Base-by-base conservation (phyloP, 2,888 invertebrate genomes). In the Pollenia griseotomentosa region DNA sequence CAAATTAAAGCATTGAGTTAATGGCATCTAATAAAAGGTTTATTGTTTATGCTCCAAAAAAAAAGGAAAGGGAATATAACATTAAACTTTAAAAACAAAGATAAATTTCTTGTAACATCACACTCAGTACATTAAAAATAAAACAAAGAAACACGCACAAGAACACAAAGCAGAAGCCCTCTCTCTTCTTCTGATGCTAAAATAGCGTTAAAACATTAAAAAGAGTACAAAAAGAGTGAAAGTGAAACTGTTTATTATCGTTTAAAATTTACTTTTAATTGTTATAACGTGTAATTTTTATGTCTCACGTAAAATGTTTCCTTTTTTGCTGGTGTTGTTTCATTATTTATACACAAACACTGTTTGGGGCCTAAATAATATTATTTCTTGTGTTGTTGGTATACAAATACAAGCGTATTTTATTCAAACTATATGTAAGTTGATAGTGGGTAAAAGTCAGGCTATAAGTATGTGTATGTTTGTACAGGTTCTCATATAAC, bases 241-340 rank as follows among this genome's bases (percentile, higher is more conserved):
- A 48, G 33, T 61, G 33, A 61, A 74, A 59, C n/a, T 48, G 33
- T 59, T 74, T 40, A 74, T 59, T 74, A 48, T 59, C 59, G n/a
- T 23, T 12, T 10, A 59, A 61, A 59, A 46, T 59, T 11, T 74
- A 59, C n/a, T 48, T 51, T 61, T 74, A 61, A 61, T 63, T 74
- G 51, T 74, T 63, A 63, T 61, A 51, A 74, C 48, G 74, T 74
- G 48, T 51, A 40, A 40, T 40, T 61, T 74, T 74, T 40, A 63
- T 74, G 40, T 51, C 51, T 61, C 74, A 74, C 16, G 48, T 74
- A 40, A 74, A 74, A 59, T 57, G 48, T 33, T 74, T 33, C 12
- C 19, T 51, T 68, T 14, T 8, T 68, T 51, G 14, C 19, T 16
- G n/a, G 11, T 61, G 61, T 42, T 61, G n/a, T 51, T 12, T 51